Conservation (phyloP, 2,888 invertebrate species). For the Nebria salina region DNA sequence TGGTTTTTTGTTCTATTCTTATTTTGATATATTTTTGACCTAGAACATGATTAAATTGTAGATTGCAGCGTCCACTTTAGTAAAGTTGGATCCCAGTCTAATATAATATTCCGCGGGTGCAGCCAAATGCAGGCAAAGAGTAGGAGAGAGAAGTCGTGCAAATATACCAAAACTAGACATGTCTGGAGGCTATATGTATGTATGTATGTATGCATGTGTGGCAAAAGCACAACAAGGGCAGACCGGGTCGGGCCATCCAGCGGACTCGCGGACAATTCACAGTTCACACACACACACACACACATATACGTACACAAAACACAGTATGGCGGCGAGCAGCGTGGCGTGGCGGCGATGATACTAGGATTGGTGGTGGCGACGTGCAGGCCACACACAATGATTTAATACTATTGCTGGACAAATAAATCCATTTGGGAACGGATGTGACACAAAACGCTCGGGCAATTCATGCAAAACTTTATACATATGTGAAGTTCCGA, state of each 20-base stretch:
- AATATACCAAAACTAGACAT: background rate
- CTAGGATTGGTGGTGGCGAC: conserved; percentile 7
- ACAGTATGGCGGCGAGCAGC: background rate
- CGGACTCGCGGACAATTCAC: background rate
- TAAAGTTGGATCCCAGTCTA: background rate
- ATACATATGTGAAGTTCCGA: conserved; percentile 16
- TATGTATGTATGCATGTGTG: background rate
- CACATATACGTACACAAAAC: background rate
- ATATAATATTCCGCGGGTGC: background rate
- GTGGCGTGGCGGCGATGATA: background rate
- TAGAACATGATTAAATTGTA: background rate
- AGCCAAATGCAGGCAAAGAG: background rate
- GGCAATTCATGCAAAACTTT: conserved; percentile 46
- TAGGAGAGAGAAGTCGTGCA: background rate
- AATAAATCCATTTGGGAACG: conserved; percentile 46
- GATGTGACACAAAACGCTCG: conserved; percentile 42
- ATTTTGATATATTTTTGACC: background rate
- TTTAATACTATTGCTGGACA: conserved; percentile 46
- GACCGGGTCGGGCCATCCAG: background rate
- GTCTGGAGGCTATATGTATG: background rate
- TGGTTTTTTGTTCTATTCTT: background rate
- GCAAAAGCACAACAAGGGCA: background rate
- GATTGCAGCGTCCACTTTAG: background rate
- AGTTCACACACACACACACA: background rate
- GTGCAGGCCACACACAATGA: conserved; percentile 22